phyloP scores from a whole-genome alignment of 2,888 invertebrate genomes.

The Meta bourneti region DNA sequence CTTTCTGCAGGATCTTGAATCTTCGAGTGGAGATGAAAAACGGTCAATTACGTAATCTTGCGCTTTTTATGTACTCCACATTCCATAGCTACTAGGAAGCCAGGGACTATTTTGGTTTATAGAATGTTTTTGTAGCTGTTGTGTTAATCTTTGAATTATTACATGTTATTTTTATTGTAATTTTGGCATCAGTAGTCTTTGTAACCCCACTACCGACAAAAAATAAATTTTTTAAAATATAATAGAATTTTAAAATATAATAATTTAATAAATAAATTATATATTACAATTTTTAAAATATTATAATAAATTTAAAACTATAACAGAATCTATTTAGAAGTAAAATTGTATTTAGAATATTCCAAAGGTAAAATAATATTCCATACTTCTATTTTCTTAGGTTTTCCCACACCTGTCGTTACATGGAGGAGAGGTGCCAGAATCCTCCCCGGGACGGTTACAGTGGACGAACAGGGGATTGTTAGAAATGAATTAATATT shows the following conservation, averaged over 20 bases:
- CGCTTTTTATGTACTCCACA: too few relatives aligned
- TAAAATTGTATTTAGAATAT: background rate
- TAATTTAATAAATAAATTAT: background rate
- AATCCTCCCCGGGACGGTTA: constrained; percentile 65
- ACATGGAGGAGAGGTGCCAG: constrained; percentile 73
- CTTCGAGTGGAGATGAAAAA: too few relatives aligned
- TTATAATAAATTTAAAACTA: background rate
- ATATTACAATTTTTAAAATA: background rate
- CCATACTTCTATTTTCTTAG: constrained; percentile 28
- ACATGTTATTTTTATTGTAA: too few relatives aligned
- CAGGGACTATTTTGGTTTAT: too few relatives aligned
- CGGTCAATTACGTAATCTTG: too few relatives aligned
- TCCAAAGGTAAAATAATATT: too few relatives aligned
- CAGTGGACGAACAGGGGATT: constrained; percentile 78
- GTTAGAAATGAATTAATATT: constrained; percentile 89
- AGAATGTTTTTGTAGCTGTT: too few relatives aligned
- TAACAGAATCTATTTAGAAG: background rate
- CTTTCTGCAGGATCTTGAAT: too few relatives aligned
- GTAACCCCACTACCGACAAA: background rate
- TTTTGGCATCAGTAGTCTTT: too few relatives aligned
- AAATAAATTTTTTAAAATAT: background rate
- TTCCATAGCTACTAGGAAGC: too few relatives aligned
- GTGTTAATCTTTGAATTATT: too few relatives aligned
- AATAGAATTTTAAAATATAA: background rate
- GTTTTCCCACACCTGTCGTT: constrained; percentile 75